Percentiles rank a stretch among this genome's conserved stretches.
phyloP scores from a whole-genome alignment of 2,888 invertebrate species.

The Lordiphosa fenestrarum region DNA sequence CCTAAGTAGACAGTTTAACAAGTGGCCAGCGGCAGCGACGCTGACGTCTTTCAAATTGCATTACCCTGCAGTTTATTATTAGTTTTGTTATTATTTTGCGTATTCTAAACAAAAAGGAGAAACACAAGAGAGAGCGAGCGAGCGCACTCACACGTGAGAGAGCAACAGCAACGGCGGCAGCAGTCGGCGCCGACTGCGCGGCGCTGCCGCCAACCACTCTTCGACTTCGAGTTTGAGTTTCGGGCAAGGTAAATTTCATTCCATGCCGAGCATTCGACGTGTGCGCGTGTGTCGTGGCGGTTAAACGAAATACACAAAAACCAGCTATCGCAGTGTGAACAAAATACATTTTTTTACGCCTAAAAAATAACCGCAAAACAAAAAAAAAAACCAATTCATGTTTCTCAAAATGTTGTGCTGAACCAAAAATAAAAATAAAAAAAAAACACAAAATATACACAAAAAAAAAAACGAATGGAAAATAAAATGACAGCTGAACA shows the following conservation, averaged over 20 bases:
- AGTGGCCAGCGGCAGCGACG: slow-evolving; percentile 31
- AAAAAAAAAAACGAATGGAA: slow-evolving; percentile 12
- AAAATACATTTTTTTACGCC: too few species aligned
- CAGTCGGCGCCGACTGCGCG: slow-evolving; percentile 31
- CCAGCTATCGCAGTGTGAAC: too few species aligned
- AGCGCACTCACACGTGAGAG: slow-evolving; percentile 32
- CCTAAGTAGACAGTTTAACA: slow-evolving; percentile 53
- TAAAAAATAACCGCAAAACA: too few species aligned
- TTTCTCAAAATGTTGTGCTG: slow-evolving; percentile 13
- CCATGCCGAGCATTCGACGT: slow-evolving; percentile 78
- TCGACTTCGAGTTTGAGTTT: slow-evolving; percentile 16
- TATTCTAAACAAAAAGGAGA: slow-evolving; percentile 76
- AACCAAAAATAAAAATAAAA: slow-evolving; percentile 11
- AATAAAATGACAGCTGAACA: slow-evolving; percentile 46
- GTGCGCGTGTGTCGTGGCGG: slow-evolving; percentile 67
- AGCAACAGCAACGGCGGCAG: slow-evolving; percentile 9
- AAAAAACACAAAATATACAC: slow-evolving; percentile 1
- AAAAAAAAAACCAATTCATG: background rate
- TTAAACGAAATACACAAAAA: too few species aligned
- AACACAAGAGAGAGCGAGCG: slow-evolving; percentile 9
- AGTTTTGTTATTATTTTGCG: slow-evolving; percentile 78
- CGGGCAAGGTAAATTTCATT: slow-evolving; percentile 75
- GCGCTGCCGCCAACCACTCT: slow-evolving; percentile 6
- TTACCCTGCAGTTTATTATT: slow-evolving; percentile 73
- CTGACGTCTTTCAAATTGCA: slow-evolving; percentile 56